A percentile compares a stretch with the other conserved stretches of the same genome.
phyloP scores from a whole-genome alignment of 2,797 vertebrate species.

The Chanos chanos region DNA sequence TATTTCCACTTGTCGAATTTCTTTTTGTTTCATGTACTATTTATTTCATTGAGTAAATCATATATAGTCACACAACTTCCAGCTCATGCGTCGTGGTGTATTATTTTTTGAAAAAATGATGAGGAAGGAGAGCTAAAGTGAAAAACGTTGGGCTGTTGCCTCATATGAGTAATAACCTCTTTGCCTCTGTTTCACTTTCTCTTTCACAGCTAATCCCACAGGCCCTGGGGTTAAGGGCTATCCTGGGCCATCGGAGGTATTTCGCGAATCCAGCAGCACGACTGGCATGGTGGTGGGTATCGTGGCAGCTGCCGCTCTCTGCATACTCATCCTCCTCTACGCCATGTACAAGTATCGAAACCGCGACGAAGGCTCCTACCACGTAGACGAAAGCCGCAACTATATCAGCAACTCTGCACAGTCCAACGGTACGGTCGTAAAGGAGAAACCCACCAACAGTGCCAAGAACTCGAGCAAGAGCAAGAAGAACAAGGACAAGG shows the following conservation, averaged over 20 bases:
- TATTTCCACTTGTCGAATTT: no score
- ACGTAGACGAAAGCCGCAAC: slow-evolving; percentile 97
- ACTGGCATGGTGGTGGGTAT: slow-evolving; percentile 98
- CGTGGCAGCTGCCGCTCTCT: slow-evolving; percentile 90
- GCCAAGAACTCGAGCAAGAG: slow-evolving; percentile 89
- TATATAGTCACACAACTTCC: no score
- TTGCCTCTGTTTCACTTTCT: background rate
- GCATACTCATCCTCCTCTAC: slow-evolving; percentile 98
- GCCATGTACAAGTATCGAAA: slow-evolving; percentile 99
- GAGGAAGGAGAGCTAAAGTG: no score
- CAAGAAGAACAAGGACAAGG: slow-evolving; percentile 99
- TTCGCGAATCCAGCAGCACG: slow-evolving; percentile 94
- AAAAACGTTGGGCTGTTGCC: no score
- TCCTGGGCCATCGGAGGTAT: slow-evolving; percentile 85
- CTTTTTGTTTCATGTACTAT: no score
- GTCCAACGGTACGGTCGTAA: slow-evolving; percentile 94
- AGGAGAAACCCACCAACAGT: slow-evolving; percentile 91
- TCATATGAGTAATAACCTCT: background rate
- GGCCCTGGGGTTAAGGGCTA: slow-evolving; percentile 80
- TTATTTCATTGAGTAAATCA: no score
- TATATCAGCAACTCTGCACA: slow-evolving; percentile 99
- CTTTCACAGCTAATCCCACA: slow-evolving; percentile 87
- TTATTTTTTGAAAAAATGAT: no score
- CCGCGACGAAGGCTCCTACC: slow-evolving; percentile 95
- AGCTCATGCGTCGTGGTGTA: no score